A percentile compares a stretch with the other conserved stretches of the same genome.
These are phyloP conservation scores for Cyprinodon brontotheroides DNA, from an alignment of 2,113 vertebrate genomes.

Conservation along the genomic window DNA sequence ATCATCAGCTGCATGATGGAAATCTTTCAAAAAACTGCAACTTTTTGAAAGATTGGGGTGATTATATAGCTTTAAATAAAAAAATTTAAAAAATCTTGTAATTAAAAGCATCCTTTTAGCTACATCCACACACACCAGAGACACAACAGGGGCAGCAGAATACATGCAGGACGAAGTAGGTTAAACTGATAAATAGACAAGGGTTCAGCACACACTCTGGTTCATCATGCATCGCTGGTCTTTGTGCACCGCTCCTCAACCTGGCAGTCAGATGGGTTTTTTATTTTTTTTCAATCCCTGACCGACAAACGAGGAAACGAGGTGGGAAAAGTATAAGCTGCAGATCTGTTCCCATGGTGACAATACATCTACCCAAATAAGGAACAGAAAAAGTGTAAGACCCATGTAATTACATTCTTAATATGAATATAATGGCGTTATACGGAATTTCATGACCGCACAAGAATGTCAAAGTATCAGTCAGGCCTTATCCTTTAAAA, in stretches of 20 bases:
- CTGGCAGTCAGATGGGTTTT: constrained; percentile 34
- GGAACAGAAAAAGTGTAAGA: neutral
- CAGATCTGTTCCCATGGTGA: constrained; percentile 81
- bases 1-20: neutral
- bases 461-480: neutral
- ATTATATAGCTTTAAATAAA: too few species aligned
- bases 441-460: neutral
- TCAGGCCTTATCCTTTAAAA: neutral
- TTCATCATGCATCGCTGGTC: constrained; percentile 38
- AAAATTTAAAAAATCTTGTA: too few species aligned
- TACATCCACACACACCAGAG: neutral
- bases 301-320: constrained; percentile 52
- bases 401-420: neutral
- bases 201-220: neutral
- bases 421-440: neutral
- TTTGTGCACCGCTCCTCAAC: constrained; percentile 38
- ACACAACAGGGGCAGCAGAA: neutral
- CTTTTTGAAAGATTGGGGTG: too few species aligned
- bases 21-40: too few species aligned
- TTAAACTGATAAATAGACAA: neutral
- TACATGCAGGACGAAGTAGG: constrained; percentile 25
- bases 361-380: constrained; percentile 66
- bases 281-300: constrained; percentile 55
- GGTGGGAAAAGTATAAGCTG: constrained; percentile 57
- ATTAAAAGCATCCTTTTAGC: too few species aligned